These are phyloP conservation scores for Dasypus novemcinctus DNA, from an alignment of 2,113 vertebrate species.

Conservation along the genomic window DNA sequence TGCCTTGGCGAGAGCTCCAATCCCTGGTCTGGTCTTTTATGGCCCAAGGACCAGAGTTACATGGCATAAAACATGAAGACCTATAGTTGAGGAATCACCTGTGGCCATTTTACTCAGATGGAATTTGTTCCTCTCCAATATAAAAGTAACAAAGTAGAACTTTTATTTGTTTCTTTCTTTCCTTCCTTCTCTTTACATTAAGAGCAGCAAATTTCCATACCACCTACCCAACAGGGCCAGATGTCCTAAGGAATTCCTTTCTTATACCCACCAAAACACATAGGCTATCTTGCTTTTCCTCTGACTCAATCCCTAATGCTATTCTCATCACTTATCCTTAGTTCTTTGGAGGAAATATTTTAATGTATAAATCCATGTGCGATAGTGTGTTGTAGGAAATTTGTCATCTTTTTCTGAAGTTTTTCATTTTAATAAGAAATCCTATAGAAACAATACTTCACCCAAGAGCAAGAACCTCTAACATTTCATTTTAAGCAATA, in stretches of 20 bases:
- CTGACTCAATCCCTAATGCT: background rate
- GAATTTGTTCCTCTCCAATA: background rate
- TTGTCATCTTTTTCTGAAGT: constrained; percentile 14
- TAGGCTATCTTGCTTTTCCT: background rate
- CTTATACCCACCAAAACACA: background rate
- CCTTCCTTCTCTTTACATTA: background rate
- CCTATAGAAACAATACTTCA: background rate
- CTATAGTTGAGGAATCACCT: background rate
- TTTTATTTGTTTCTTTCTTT: background rate
- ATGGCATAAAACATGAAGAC: constrained; percentile 9
- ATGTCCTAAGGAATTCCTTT: background rate
- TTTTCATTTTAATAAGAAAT: constrained; percentile 26
- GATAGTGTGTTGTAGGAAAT: background rate
- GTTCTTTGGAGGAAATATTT: background rate
- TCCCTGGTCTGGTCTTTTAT: background rate
- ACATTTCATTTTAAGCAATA: background rate
- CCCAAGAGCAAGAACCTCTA: background rate
- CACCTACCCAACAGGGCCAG: background rate
- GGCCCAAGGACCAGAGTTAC: background rate
- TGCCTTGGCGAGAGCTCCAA: background rate
- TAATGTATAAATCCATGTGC: background rate
- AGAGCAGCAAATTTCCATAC: background rate
- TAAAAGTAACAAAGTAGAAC: constrained; percentile 21
- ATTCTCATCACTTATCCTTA: background rate
- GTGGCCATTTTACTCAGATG: background rate